Evolutionary conservation across 2,888 invertebrate genomes (phyloP).

Genomic region (Heterodera filipjevi): DNA sequence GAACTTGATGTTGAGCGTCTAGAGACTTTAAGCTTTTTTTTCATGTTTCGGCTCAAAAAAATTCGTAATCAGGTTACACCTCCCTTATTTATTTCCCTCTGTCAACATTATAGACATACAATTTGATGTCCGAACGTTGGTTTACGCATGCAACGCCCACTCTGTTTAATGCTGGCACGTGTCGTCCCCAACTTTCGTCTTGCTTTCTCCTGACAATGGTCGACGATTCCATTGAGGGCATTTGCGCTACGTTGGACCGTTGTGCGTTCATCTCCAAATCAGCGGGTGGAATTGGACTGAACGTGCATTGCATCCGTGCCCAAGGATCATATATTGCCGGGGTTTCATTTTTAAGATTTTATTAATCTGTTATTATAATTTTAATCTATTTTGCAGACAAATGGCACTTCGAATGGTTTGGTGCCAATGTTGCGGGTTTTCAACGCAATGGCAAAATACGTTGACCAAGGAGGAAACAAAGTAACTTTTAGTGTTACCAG

Average conservation of each 20-base stretch:
- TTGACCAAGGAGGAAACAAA: conserved; percentile 96
- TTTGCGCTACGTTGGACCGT: conserved; percentile 60
- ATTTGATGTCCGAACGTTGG: conserved; percentile 87
- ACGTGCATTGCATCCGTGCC: conserved; percentile 90
- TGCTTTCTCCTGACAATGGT: conserved; percentile 93
- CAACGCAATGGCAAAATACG: conserved; percentile 92
- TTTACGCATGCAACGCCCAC: conserved; percentile 99
- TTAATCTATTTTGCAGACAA: conserved; percentile 71
- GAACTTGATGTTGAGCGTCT: too few relatives aligned
- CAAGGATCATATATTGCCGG: conserved; percentile 89
- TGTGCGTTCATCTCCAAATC: conserved; percentile 94
- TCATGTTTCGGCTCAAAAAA: too few relatives aligned
- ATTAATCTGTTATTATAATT: conserved; percentile 31
- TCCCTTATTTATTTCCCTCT: too few relatives aligned
- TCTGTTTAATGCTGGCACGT: conserved; percentile 90
- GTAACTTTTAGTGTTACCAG: conserved; percentile 67
- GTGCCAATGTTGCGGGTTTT: conserved; percentile 93
- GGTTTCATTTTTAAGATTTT: conserved; percentile 55
- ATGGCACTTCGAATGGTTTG: conserved; percentile 90
- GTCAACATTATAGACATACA: conserved; percentile 76
- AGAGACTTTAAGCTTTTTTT: too few relatives aligned
- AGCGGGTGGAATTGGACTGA: conserved; percentile 94
- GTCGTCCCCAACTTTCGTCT: conserved; percentile 85
- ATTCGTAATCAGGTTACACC: too few relatives aligned
- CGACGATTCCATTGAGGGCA: conserved; percentile 75